Evolutionary conservation across 2,113 vertebrate species (phyloP).

Genomic region (Rhinopomastus cyanomelas): DNA sequence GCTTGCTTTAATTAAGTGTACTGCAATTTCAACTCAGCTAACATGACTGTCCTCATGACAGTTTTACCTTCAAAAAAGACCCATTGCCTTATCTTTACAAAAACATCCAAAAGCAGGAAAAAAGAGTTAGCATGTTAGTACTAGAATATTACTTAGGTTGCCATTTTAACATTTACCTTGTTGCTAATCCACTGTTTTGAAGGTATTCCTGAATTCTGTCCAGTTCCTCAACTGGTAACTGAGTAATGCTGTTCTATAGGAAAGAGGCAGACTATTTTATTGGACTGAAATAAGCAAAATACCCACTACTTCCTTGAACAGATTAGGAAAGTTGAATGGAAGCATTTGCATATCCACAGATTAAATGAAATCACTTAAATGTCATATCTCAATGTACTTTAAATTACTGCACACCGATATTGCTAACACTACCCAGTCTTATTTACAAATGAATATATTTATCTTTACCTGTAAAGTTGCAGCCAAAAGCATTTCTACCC

Average conservation of each 20-base stretch:
- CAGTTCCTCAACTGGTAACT: constrained; percentile 92
- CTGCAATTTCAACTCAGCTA: background rate
- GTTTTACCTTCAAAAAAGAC: background rate
- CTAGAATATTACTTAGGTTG: background rate
- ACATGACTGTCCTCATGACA: background rate
- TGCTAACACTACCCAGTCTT: background rate
- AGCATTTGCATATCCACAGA: accelerated
- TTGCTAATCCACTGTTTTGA: constrained; percentile 88
- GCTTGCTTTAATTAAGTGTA: background rate
- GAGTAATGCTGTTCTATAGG: constrained; percentile 87
- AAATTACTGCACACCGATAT: background rate
- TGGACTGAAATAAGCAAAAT: background rate
- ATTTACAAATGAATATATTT: accelerated
- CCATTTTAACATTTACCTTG: constrained; percentile 79
- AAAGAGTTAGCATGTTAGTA: background rate
- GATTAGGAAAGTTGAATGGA: background rate
- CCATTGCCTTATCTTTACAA: background rate
- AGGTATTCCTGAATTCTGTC: constrained; percentile 93
- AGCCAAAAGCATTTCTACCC: constrained; percentile 96
- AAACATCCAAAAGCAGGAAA: background rate
- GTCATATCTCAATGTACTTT: background rate
- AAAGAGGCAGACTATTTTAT: background rate
- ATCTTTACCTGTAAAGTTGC: constrained; percentile 88
- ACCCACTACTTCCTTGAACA: background rate
- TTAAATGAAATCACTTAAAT: background rate